A percentile compares a stretch with the other conserved stretches of the same genome.
Conservation (phyloP, 2,888 invertebrate species). For the Teinopalpus imperialis region DNA sequence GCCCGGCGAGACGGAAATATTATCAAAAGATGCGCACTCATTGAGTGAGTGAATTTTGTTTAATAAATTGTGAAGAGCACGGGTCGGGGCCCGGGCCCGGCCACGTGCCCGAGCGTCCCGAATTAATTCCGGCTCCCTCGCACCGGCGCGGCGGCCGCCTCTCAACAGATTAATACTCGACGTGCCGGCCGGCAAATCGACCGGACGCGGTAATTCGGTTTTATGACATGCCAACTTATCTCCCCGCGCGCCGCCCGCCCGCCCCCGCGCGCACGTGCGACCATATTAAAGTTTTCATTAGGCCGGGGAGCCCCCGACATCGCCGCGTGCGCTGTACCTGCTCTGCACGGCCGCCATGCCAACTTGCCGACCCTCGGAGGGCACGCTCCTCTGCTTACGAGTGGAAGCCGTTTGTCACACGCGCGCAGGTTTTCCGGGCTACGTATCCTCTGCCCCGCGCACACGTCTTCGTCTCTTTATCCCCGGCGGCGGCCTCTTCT, state of each 20-base stretch:
- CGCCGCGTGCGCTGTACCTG: neutral
- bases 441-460: neutral
- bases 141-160: conserved; percentile 20
- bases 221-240: conserved; percentile 80
- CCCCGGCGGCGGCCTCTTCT: too few species aligned
- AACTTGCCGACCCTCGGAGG: too few species aligned
- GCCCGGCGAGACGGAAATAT: conserved; percentile 19
- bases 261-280: conserved; percentile 22
- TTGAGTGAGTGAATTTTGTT: conserved; percentile 22
- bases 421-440: too few species aligned
- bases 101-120: conserved; percentile 36
- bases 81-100: conserved; percentile 16
- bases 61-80: conserved; percentile 18
- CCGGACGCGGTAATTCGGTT: conserved; percentile 62
- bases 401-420: too few species aligned
- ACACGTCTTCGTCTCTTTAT: too few species aligned
- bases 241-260: conserved; percentile 56
- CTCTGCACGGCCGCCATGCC: neutral
- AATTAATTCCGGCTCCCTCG: conserved; percentile 32
- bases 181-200: conserved; percentile 41
- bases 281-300: conserved; percentile 25
- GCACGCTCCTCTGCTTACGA: too few species aligned
- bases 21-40: conserved; percentile 24
- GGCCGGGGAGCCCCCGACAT: neutral
- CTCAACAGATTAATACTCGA: conserved; percentile 28